Evolutionary conservation across 1,140 invertebrate genomes (phyloP).

Genomic region (Neoseiulus cucumeris): DNA sequence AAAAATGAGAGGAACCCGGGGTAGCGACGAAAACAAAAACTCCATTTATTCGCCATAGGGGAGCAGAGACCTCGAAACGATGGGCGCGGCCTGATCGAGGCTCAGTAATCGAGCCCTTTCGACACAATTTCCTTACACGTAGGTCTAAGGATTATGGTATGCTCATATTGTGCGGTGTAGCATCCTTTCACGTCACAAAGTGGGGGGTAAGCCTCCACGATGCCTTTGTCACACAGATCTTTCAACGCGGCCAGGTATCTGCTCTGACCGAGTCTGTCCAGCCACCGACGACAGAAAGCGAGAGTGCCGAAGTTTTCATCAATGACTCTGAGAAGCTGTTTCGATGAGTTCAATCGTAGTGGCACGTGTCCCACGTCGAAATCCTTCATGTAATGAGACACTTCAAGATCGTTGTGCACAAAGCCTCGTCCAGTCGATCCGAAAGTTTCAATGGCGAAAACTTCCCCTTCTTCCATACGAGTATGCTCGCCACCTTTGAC

Average conservation of each 20-base stretch:
- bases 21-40: too few species aligned
- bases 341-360: conserved; percentile 62
- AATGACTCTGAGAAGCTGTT: conserved; percentile 76
- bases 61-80: too few species aligned
- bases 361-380: conserved; percentile 84
- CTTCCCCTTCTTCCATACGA: conserved; percentile 96
- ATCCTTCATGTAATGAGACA: conserved; percentile 99
- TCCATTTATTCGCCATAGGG: too few species aligned
- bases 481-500: conserved; percentile 94
- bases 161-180: conserved; percentile 98
- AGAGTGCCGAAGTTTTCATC: conserved; percentile 95
- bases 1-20: too few species aligned
- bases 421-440: conserved; percentile 90
- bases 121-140: conserved; percentile 97
- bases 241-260: conserved; percentile 97
- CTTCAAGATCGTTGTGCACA: conserved; percentile 97
- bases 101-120: conserved; percentile 78
- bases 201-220: conserved; percentile 92
- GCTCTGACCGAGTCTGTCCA: conserved; percentile 84
- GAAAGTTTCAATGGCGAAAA: conserved; percentile 99
- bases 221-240: conserved; percentile 85
- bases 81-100: too few species aligned
- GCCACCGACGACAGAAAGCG: conserved; percentile 95
- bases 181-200: conserved; percentile 92
- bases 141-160: conserved; percentile 88